phyloP scores from a whole-genome alignment of 2,888 invertebrate species.

The Keiferia lycopersicella region DNA sequence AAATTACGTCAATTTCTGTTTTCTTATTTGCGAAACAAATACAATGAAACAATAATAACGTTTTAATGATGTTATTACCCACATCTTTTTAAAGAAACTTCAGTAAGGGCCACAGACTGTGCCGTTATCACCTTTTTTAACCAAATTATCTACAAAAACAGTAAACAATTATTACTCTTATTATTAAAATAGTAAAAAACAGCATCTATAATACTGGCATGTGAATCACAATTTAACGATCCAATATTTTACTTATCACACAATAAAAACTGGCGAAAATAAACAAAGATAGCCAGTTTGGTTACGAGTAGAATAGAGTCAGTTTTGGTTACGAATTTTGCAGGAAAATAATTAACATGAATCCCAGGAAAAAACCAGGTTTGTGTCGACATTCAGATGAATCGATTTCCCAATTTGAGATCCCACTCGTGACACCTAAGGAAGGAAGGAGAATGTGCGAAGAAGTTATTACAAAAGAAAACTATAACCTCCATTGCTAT shows the following conservation, averaged over 20 bases:
- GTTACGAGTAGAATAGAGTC: too few species aligned
- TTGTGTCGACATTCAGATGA: too few species aligned
- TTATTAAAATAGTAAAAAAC: too few species aligned
- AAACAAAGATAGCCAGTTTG: constrained; percentile 1
- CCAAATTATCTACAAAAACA: too few species aligned
- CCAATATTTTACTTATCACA: neutral
- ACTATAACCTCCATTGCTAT: too few species aligned
- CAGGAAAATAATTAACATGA: neutral
- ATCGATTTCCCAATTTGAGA: too few species aligned
- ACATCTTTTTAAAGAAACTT: neutral
- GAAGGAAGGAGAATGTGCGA: too few species aligned
- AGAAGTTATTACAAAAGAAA: too few species aligned
- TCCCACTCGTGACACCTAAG: too few species aligned
- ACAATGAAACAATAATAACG: neutral
- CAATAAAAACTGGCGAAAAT: neutral
- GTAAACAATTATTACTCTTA: too few species aligned
- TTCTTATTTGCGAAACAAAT: neutral
- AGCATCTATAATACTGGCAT: neutral
- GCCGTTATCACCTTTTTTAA: too few species aligned
- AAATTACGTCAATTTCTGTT: neutral
- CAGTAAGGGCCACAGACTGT: neutral
- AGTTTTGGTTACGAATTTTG: neutral
- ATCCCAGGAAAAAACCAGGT: too few species aligned
- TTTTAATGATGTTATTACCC: neutral
- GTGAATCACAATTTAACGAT: neutral